Base-by-base conservation (phyloP, 2,888 invertebrate species). In the Ophioninae sp. region DNA sequence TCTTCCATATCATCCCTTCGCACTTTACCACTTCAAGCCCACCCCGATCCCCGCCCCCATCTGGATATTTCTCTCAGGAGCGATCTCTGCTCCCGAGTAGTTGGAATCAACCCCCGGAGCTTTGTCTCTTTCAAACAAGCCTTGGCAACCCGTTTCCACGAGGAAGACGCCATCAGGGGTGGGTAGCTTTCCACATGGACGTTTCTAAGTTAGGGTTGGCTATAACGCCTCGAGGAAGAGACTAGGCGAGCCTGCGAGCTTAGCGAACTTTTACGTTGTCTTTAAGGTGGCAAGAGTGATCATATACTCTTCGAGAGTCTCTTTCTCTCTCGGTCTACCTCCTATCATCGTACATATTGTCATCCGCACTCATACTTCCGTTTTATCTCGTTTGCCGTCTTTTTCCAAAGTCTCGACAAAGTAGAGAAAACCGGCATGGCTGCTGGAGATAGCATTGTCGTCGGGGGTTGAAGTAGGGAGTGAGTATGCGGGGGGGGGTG, bases 361-460 rank as follows among this genome's bases (percentile, higher is more conserved):
- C 78, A 69, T 74, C 69, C 67, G 56, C 74, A 67, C 81, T 74
- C 59, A 69, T 70, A 81, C 74, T 81, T 81, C 65, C 65, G 56
- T 57, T 57, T 7, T 67, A 57, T 67, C 23, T 56, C 64, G 21
- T 37, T 21, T 69, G 50, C 37, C 78, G 50, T 6, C 21, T 17
- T 57, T 67, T 57, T 44, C 57, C 37, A 57, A 67, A 67, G 57
- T 21, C 39, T 13, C 56, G 65, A 57, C 56, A n/a, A 20, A 65
- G 39, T 44, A 57, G 75, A 73, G 79, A 79, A 79, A 65, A 57
- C 64, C 70, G 50, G 86, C 79, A 80, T 85, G 85, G 85, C 70
- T 62, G 65, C 64, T 77, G 67, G 84, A 83, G 86, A 86, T 87
- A 87, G 81, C 82, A 86, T 86, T 86, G 83, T 85, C 81, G 79